Evolutionary conservation across 2,888 invertebrate genomes (phyloP), one percentile per base, ranked within the genome.

Genomic region (Drosophila nr. fundita): DNA sequence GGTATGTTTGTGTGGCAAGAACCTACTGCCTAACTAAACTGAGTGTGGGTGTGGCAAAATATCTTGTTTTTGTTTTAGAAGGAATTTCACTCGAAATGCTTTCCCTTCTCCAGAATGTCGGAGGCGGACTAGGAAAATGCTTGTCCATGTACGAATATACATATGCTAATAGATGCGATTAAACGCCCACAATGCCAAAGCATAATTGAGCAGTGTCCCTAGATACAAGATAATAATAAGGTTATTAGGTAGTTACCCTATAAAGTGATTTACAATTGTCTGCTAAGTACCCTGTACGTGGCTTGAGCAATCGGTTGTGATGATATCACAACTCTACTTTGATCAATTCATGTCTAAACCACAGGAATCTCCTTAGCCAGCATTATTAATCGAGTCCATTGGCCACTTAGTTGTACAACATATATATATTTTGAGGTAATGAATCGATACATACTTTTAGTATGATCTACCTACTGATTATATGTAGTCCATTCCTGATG

Each of bases 121-220:
- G 53, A 48, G 76, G 68, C 62, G 74, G 78, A 64, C 68, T 58
- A 67, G 32, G 54, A 68, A 79, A 72, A 82, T 64, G 52, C 69
- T 64, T 62, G 57, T 50, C 71, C 61, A 62, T 62, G 73, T 73
- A 15, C 45, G 8, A 45, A 45, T 45, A 45, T 45, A 15, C 45
- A 45, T 24, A 45, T 82, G 78, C 83, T 86, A 88, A 86, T 90
- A 87, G 90, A 83, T 90, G 87, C 89, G 86, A 90, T 90, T 90
- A 90, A 77, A 68, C 90, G 87, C 86, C 86, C 73, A 90, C 90
- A 69, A 45, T 36, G 61, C 52, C 45, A 49, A 68, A 50, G 11
- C 49, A 66, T 58, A 53, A 49, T 55, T 38, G 53, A 50, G 74
- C 79, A 74, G 57, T 48, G 68, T 68, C 50, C 29, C 32, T 24